These are phyloP conservation scores for Caranx ignobilis DNA, from an alignment of 2,113 vertebrate species.

Conservation along the genomic window DNA sequence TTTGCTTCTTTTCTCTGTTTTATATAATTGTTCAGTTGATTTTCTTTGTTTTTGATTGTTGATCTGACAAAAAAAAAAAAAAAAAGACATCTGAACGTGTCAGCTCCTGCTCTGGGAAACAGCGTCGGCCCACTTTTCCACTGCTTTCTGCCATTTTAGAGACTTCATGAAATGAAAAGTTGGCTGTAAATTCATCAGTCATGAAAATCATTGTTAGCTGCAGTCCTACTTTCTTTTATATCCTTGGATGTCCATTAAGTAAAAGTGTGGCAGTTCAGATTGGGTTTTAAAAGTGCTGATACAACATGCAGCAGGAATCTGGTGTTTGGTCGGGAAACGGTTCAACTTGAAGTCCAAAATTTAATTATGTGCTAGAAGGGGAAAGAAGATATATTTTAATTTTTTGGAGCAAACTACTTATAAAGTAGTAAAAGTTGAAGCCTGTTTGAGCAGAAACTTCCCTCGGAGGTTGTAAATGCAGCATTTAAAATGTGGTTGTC, in stretches of 20 bases:
- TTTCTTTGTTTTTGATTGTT: background rate
- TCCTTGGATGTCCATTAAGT: background rate
- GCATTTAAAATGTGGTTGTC: slow-evolving; percentile 4
- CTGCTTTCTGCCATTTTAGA: background rate
- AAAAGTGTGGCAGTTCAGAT: background rate
- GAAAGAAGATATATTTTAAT: background rate
- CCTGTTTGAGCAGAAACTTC: background rate
- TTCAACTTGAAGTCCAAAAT: slow-evolving; percentile 4
- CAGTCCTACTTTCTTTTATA: background rate
- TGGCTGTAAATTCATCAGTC: background rate
- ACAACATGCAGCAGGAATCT: slow-evolving; percentile 7
- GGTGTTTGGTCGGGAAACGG: background rate
- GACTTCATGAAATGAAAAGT: background rate
- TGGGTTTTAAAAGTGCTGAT: background rate
- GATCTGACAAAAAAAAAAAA: background rate
- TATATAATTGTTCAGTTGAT: background rate
- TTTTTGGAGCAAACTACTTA: background rate
- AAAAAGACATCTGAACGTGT: background rate
- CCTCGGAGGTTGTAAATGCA: slow-evolving; percentile 19
- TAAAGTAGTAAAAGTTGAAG: background rate
- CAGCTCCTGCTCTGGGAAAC: background rate
- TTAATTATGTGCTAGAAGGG: background rate
- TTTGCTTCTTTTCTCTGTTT: background rate
- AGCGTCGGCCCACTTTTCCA: background rate
- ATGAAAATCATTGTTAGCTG: background rate